Evolutionary conservation across 1,140 invertebrate genomes (phyloP), one percentile per base, ranked within the genome.

Genomic region (Latrodectus geometricus): DNA sequence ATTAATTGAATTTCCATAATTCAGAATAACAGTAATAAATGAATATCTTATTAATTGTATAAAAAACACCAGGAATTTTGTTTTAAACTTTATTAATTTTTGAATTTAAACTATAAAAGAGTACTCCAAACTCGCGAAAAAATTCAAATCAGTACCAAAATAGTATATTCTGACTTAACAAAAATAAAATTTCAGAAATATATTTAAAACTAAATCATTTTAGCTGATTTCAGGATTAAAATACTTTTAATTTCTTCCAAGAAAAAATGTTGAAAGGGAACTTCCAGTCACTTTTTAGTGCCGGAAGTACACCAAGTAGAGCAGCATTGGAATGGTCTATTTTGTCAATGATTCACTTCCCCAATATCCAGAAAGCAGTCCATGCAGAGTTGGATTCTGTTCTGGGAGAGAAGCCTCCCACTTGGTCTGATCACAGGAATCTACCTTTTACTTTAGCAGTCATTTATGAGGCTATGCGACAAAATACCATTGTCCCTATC

Each of bases 301-400:
- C 89, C 48, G 90, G 90, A n/a, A 89, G 88, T 20, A 88, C 89
- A 14, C 90, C 90, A 8, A 85, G 89, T 21, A 20, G 80, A 17
- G 88, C 88, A 12, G 88, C 89, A 0, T 9, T 90, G 8, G 86
- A 87, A 72, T 90, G 90, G 89, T 23, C 74, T 15, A 21, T 90
- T 14, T 20, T 88, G 8, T 86, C 85, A 7, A 88, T 90, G 76
- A 74, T 86, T 4, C 66, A 54, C 0, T 83, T 87, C 66, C 88
- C 79, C 0, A 86, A 90, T 7, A 50, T 89, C 17, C 90, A 90
- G 73, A 23, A 86, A 17, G 88, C 68, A 72, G 80, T 90, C 0
- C 88, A 89, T 0, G 21, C 86, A 15, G 90, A 90, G 73, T 86
- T 90, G 20, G 88, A 89, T 69, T n/a, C 88, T 15, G 81, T 89